Evolutionary conservation across 2,113 vertebrate genomes (phyloP).

Genomic region (Varanus salvator): DNA sequence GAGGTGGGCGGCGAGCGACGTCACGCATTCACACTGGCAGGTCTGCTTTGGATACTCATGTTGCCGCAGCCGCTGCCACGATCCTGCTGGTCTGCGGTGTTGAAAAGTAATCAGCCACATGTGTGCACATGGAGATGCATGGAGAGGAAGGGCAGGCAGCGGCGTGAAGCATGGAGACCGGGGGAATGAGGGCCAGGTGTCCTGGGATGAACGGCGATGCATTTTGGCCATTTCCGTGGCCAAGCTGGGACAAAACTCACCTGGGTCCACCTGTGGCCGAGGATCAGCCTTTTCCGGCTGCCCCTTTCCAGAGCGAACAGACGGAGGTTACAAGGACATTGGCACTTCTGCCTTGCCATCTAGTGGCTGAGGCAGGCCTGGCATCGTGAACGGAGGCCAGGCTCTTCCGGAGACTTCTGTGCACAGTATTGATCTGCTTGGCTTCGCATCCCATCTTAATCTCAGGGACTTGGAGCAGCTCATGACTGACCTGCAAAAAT

Average conservation of each 20-base stretch:
- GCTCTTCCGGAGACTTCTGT: not conserved
- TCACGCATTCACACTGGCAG: not conserved
- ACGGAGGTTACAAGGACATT: not conserved
- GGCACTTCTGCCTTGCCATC: not conserved
- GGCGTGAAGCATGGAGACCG: not conserved
- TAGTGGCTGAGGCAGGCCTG: not conserved
- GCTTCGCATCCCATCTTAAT: not conserved
- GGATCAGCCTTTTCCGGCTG: not conserved
- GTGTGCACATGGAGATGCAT: too few relatives aligned
- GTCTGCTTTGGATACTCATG: not conserved
- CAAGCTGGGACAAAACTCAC: not conserved
- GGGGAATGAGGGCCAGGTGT: not conserved
- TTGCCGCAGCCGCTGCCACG: too few relatives aligned
- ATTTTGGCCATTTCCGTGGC: not conserved
- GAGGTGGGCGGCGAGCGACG: not conserved
- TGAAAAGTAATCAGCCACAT: too few relatives aligned
- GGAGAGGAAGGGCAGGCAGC: not conserved
- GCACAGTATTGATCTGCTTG: not conserved
- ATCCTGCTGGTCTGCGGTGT: too few relatives aligned
- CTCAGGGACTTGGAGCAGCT: not conserved
- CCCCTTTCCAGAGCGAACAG: not conserved
- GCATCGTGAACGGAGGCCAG: not conserved
- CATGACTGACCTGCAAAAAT: not conserved
- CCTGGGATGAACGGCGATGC: not conserved
- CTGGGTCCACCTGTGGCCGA: not conserved